Percentiles rank a stretch among this genome's conserved stretches.
Evolutionary conservation across 1,140 invertebrate genomes (phyloP).

Genomic region (Drosophila carrolli): DNA sequence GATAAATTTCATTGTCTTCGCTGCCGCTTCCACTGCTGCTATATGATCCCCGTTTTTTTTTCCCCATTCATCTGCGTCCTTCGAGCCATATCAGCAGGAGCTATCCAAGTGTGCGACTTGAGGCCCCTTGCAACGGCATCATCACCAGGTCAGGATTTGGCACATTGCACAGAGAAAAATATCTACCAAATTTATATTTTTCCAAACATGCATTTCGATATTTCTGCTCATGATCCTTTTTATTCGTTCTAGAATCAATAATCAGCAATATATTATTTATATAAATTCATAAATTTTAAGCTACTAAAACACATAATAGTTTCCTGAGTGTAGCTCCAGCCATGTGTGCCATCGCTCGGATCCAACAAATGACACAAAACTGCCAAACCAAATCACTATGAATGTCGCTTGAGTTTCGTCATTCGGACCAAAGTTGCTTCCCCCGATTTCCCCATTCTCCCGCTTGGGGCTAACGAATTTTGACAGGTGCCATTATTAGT

Average conservation of each 20-base stretch:
- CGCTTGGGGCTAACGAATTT: slow-evolving; percentile 70
- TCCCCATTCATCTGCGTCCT: slow-evolving; percentile 46
- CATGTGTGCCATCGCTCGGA: slow-evolving; percentile 63
- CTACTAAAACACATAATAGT: background rate
- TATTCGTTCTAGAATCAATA: background rate
- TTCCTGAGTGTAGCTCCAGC: slow-evolving; percentile 20
- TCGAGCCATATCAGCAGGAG: slow-evolving; percentile 47
- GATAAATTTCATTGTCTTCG: slow-evolving; percentile 70
- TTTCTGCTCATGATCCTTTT: too few species aligned
- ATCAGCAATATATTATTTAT: background rate
- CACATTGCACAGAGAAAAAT: slow-evolving; percentile 3
- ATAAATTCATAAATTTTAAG: background rate
- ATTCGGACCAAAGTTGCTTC: slow-evolving; percentile 57
- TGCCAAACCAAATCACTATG: slow-evolving; percentile 80
- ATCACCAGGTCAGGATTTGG: slow-evolving; percentile 15
- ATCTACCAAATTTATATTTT: too few species aligned
- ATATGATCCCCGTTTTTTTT: slow-evolving; percentile 28
- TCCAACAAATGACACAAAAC: slow-evolving; percentile 79
- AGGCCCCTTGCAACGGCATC: slow-evolving; percentile 14
- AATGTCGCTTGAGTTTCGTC: slow-evolving; percentile 80
- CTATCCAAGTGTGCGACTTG: slow-evolving; percentile 38
- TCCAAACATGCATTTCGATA: too few species aligned
- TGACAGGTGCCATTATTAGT: slow-evolving; percentile 84
- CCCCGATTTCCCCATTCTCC: slow-evolving; percentile 10
- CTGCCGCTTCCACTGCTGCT: slow-evolving; percentile 17